Base-by-base conservation (phyloP, 1,140 invertebrate species). In the Apis laboriosa region DNA sequence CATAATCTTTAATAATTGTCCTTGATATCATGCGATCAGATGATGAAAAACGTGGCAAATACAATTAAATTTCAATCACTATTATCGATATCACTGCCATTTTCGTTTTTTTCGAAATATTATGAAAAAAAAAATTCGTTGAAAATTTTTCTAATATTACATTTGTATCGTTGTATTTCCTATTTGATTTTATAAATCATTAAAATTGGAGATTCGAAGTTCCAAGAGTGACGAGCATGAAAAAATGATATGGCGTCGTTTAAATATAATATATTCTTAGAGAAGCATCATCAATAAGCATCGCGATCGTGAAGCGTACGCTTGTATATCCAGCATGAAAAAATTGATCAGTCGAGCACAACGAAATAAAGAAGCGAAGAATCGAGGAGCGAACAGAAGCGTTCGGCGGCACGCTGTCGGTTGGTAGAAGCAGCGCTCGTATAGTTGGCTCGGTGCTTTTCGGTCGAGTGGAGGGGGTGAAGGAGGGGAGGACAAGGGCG, bases 401-500 rank as follows among this genome's bases (percentile, higher is more conserved):
- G 79, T 78, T 74, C 58, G 28, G 24, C 53, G 70, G 83, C 73
- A 71, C 67, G 56, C 72, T 68, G 78, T 71, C 84, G 80, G 76
- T 55, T 61, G 64, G 77, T 51, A 79, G 79, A 82, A 85, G 79
- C 77, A 24, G 74, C 72, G 80, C 63, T 84, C 51, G 80, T 86
- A 71, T 77, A 75, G 78, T 61, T 60, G 53, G 76, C 77, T 80
- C 84, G 87, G 51, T 88, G 82, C 76, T 89, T 90, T 90, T 90
- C 80, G 89, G 82, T 82, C 87, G 66, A 75, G 84, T 86, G 84
- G 81, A 78, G 63, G 83, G 83, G 64, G 28, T 13, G 73, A 56
- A 66, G 82, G 89, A 84, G 89, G 86, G 86, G 88, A 86, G 84
- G 90, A 90, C 86, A 92, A 93, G 92, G 92, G 93, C 93, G 93